Conservation (phyloP, 2,888 invertebrate species). For the Hymenopus coronatus region DNA sequence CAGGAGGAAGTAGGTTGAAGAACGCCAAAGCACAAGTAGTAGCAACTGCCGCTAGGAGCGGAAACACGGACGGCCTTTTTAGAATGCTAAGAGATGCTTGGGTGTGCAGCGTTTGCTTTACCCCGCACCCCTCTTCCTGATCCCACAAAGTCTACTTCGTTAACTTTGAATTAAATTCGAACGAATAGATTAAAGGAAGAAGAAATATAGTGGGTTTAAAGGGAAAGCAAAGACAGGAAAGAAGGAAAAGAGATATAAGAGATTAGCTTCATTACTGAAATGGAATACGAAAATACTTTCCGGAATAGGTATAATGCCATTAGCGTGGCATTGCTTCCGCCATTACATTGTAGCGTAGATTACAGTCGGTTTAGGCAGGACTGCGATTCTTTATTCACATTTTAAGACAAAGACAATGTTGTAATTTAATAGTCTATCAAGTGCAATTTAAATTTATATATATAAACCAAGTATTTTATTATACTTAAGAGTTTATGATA, state of each 20-base stretch:
- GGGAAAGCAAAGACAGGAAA: neutral
- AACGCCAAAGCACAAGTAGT: neutral
- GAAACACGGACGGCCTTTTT: neutral
- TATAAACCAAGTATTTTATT: no score
- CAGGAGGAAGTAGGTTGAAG: neutral
- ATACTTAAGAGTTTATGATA: no score
- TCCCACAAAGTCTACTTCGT: conserved; percentile 1
- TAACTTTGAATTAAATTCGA: conserved; percentile 19
- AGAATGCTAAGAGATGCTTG: neutral
- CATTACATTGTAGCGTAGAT: neutral
- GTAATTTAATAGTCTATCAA: no score
- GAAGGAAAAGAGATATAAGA: conserved; percentile 2
- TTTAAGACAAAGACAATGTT: no score
- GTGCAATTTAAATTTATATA: no score
- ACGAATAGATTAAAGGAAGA: conserved; percentile 14
- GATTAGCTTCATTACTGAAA: conserved; percentile 8
- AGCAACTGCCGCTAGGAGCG: neutral
- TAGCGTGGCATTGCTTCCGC: neutral
- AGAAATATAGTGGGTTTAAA: neutral
- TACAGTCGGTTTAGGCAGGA: no score
- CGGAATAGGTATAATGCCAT: neutral
- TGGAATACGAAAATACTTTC: neutral
- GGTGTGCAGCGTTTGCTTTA: neutral
- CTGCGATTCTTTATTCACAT: no score
- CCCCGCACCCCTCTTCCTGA: neutral